Percentiles rank a stretch among this genome's conserved stretches.
Evolutionary conservation across 2,797 vertebrate genomes (phyloP).

Genomic region (Bucorvus abyssinicus): DNA sequence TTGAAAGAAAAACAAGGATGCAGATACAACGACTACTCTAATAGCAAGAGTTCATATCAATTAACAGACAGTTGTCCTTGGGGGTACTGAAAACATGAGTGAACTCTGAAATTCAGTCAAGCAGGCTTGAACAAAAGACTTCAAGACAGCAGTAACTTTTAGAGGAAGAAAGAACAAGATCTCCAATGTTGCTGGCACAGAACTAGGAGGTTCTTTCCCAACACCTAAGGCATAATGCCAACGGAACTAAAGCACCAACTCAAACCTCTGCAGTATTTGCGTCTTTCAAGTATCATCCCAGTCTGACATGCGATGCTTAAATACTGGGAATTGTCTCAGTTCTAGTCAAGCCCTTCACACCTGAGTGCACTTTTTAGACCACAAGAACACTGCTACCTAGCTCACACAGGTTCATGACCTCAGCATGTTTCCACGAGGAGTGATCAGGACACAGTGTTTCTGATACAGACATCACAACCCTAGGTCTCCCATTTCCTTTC

Average conservation of each 20-base stretch:
- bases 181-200: background rate
- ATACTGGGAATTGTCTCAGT: accelerated
- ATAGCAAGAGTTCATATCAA: background rate
- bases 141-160: background rate
- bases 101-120: background rate
- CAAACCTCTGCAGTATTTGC: background rate
- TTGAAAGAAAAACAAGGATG: background rate
- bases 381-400: background rate
- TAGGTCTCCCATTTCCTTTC: background rate
- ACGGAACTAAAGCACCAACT: background rate
- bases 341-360: background rate
- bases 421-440: background rate
- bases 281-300: background rate
- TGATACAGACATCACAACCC: background rate
- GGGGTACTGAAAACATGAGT: background rate
- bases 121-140: background rate
- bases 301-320: accelerated
- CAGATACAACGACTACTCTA: background rate
- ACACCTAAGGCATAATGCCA: too few relatives aligned
- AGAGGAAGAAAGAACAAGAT: background rate
- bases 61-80: background rate
- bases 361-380: background rate
- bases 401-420: accelerated
- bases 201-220: background rate
- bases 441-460: background rate